These are phyloP conservation scores for Gallinago jamesoni DNA, from an alignment of 2,113 vertebrate genomes.

Conservation along the genomic window DNA sequence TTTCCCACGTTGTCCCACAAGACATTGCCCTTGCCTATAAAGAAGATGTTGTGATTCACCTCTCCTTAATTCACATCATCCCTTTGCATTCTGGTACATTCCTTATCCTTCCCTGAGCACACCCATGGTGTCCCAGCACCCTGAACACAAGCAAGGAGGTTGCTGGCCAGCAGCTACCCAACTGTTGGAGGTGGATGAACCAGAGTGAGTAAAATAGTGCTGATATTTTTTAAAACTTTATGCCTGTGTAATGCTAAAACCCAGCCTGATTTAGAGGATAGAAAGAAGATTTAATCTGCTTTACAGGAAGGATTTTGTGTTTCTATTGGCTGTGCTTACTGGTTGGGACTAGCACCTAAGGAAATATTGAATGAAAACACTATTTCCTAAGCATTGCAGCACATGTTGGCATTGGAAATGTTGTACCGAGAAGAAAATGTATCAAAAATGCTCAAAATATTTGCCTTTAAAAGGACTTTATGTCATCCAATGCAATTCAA, in stretches of 20 bases:
- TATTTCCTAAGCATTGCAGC: not conserved
- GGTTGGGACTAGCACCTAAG: not conserved
- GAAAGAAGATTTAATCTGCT: not conserved
- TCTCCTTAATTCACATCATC: not conserved
- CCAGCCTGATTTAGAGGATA: not conserved
- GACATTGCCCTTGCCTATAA: not conserved
- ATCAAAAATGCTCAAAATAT: not conserved
- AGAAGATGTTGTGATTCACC: not conserved
- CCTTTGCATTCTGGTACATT: not conserved
- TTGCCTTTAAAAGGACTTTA: not conserved
- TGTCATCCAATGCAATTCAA: not conserved
- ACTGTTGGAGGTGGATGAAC: not conserved
- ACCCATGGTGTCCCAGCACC: accelerated
- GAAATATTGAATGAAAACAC: not conserved
- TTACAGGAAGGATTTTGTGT: not conserved
- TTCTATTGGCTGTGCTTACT: not conserved
- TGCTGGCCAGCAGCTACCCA: not conserved
- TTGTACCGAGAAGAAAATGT: not conserved
- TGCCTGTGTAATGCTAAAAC: not conserved
- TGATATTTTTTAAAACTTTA: not conserved
- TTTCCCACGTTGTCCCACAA: not conserved
- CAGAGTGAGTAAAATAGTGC: not conserved
- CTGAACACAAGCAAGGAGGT: not conserved
- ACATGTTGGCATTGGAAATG: not conserved
- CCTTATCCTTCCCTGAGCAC: not conserved